Evolutionary conservation across 1,140 invertebrate genomes (phyloP).

Genomic region (Drosophila obscura): DNA sequence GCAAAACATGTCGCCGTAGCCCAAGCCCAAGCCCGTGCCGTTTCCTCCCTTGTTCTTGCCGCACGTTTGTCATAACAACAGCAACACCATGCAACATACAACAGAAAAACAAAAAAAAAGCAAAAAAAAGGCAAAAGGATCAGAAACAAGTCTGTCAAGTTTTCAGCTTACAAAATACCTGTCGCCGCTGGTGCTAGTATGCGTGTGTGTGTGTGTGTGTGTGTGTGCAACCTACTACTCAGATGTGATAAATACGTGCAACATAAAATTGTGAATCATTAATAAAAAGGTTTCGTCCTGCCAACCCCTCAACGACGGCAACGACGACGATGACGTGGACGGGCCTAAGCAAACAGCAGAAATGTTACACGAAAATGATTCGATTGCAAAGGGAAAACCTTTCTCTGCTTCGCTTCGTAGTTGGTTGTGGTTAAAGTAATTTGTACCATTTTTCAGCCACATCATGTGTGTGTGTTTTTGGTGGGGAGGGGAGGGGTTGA

Average conservation of each 20-base stretch:
- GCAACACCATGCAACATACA: slow-evolving; percentile 11
- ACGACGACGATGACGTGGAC: background rate
- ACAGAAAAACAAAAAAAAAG: background rate
- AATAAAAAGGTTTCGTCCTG: slow-evolving; percentile 61
- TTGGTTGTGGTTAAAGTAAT: slow-evolving; percentile 63
- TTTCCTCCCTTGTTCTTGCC: slow-evolving; percentile 51
- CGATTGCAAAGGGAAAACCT: slow-evolving; percentile 49
- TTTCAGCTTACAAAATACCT: slow-evolving; percentile 80
- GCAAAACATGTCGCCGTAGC: slow-evolving; percentile 78
- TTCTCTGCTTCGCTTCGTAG: slow-evolving; percentile 3
- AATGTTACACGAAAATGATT: slow-evolving; percentile 51
- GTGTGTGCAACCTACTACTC: slow-evolving; percentile 49
- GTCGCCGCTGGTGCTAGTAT: slow-evolving; percentile 53
- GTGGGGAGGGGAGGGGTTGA: slow-evolving; percentile 22
- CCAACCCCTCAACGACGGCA: slow-evolving; percentile 18
- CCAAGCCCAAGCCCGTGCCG: slow-evolving; percentile 3
- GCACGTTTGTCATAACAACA: slow-evolving; percentile 65
- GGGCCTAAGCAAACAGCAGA: slow-evolving; percentile 66
- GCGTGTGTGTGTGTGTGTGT: slow-evolving; percentile 21
- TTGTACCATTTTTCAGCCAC: slow-evolving; percentile 81
- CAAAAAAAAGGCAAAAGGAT: slow-evolving; percentile 62
- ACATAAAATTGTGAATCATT: slow-evolving; percentile 81
- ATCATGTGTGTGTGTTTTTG: slow-evolving; percentile 72
- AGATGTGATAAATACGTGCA: slow-evolving; percentile 81
- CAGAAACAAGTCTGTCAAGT: slow-evolving; percentile 81